These are phyloP conservation scores for Plodia interpunctella DNA, from an alignment of 1,140 invertebrate genomes.

Conservation along the genomic window DNA sequence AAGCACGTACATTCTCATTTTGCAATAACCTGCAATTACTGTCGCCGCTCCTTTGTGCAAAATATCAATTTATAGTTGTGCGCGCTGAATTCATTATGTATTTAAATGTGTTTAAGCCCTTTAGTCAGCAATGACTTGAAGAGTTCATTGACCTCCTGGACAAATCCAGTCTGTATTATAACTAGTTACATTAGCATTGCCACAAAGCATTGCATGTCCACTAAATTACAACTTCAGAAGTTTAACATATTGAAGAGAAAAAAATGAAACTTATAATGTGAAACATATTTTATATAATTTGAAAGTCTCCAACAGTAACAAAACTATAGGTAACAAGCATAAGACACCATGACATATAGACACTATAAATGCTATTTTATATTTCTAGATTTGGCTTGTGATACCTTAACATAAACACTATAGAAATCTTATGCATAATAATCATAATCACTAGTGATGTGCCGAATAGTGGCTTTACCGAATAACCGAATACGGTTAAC, in stretches of 20 bases:
- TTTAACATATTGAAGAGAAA: too few species aligned
- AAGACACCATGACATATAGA: too few species aligned
- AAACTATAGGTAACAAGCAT: too few species aligned
- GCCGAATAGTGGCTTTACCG: too few species aligned
- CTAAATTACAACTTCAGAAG: not conserved
- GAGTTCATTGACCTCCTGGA: slow-evolving; percentile 6
- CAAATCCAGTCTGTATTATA: slow-evolving; percentile 2
- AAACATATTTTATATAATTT: too few species aligned
- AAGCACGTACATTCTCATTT: slow-evolving; percentile 38
- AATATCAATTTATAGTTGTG: slow-evolving; percentile 37
- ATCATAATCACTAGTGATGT: too few species aligned
- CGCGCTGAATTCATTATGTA: slow-evolving; percentile 22
- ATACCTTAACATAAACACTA: too few species aligned
- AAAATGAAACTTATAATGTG: too few species aligned
- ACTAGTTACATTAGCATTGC: slow-evolving; percentile 1
- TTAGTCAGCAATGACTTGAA: not conserved
- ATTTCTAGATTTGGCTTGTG: too few species aligned
- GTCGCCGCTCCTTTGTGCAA: slow-evolving; percentile 42
- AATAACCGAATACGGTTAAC: too few species aligned
- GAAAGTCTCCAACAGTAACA: too few species aligned
- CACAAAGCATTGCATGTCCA: slow-evolving; percentile 1
- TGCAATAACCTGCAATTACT: slow-evolving; percentile 44
- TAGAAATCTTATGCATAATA: not conserved
- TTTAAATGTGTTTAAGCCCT: slow-evolving; percentile 7
- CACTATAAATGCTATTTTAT: too few species aligned